Conservation (phyloP, 2,888 invertebrate species). For the Digitonthophagus gazella region DNA sequence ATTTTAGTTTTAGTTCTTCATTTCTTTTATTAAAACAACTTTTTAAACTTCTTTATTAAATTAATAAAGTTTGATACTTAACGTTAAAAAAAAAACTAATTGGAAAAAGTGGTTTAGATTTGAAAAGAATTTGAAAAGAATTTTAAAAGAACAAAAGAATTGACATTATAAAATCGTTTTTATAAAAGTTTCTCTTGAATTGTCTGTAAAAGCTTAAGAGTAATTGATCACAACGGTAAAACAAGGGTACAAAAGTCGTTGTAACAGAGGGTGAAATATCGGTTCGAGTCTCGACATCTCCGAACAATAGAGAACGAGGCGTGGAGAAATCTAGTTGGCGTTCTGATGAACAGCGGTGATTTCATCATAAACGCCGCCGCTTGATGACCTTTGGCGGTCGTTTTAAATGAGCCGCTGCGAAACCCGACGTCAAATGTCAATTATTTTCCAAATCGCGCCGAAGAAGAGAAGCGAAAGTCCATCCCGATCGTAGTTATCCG, state of each 20-base stretch:
- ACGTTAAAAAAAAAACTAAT: too few relatives aligned
- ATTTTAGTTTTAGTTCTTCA: too few relatives aligned
- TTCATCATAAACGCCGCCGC: neutral
- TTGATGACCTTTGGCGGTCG: neutral
- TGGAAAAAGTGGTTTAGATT: too few relatives aligned
- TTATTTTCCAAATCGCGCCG: neutral
- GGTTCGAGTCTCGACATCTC: neutral
- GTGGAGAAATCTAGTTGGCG: neutral
- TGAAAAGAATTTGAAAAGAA: too few relatives aligned
- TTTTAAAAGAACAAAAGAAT: too few relatives aligned
- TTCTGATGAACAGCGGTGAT: neutral
- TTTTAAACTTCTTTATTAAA: too few relatives aligned
- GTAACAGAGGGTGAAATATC: neutral
- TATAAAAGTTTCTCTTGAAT: neutral
- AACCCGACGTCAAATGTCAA: neutral
- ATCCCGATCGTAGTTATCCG: neutral
- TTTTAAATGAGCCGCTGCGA: neutral
- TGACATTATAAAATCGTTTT: too few relatives aligned
- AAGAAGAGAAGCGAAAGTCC: neutral
- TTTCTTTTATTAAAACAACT: too few relatives aligned
- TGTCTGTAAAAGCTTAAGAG: neutral
- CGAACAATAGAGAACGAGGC: neutral
- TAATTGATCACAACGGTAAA: neutral
- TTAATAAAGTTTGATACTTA: too few relatives aligned
- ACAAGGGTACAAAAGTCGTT: neutral